Evolutionary conservation across 2,113 vertebrate species (phyloP).

Genomic region (Cacatua alba): DNA sequence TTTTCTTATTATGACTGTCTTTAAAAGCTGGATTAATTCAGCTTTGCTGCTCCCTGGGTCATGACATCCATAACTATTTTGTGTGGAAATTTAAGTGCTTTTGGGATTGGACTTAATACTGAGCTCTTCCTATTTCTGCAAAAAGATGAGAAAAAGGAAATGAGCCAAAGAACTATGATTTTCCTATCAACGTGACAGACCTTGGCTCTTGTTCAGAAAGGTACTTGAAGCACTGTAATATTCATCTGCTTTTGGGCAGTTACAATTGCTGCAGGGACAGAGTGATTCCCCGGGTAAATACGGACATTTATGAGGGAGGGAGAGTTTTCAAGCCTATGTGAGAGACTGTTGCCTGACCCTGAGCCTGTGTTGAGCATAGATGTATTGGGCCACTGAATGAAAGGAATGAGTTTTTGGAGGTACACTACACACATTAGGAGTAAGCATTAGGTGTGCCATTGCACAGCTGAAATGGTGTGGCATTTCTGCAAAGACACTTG

Average conservation of each 20-base stretch:
- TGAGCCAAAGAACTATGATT: background rate
- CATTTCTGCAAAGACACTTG: background rate
- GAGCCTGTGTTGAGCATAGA: background rate
- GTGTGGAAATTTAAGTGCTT: background rate
- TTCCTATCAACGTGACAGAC: background rate
- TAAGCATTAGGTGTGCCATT: background rate
- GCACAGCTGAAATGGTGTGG: background rate
- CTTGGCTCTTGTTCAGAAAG: background rate
- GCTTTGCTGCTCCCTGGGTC: background rate
- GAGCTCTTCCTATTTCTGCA: background rate
- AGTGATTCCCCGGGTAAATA: background rate
- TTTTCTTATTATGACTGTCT: background rate
- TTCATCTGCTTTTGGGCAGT: background rate
- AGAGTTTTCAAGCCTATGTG: background rate
- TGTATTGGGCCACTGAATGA: background rate
- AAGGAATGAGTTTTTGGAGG: background rate
- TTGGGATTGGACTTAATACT: background rate
- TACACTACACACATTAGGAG: background rate
- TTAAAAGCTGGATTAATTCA: background rate
- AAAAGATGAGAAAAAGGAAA: background rate
- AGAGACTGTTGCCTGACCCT: background rate
- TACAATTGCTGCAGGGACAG: background rate
- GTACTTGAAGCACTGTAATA: background rate
- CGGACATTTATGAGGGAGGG: background rate
- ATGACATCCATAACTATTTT: background rate